Conservation (phyloP, 2,888 invertebrate species). For the Trisateles emortualis region DNA sequence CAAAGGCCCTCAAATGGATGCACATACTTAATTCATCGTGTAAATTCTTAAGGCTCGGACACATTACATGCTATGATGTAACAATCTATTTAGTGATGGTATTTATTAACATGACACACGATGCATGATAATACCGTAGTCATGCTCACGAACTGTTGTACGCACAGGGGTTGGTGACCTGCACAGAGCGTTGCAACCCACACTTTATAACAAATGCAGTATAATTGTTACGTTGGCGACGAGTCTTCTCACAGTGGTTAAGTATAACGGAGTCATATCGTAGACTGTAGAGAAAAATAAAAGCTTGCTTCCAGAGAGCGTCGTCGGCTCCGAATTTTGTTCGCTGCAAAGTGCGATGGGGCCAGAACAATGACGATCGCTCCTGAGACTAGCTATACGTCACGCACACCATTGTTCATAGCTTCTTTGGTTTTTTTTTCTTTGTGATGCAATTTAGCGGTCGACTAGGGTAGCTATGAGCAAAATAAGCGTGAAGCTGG, state of each 20-base stretch:
- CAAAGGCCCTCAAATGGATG: constrained; percentile 70
- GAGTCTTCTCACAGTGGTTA: constrained; percentile 41
- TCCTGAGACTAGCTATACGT: constrained; percentile 67
- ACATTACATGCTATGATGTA: constrained; percentile 36
- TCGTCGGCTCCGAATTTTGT: constrained; percentile 54
- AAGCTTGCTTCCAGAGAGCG: constrained; percentile 38
- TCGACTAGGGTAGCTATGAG: constrained; percentile 51
- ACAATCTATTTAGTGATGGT: constrained; percentile 46
- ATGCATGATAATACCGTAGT: constrained; percentile 34
- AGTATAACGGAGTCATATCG: constrained; percentile 15
- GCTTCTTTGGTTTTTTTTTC: constrained; percentile 69
- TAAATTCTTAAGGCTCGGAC: constrained; percentile 25
- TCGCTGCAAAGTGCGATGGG: constrained; percentile 56
- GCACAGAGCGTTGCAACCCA: constrained; percentile 34
- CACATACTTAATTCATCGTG: constrained; percentile 82
- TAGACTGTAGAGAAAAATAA: constrained; percentile 11
- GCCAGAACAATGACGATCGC: constrained; percentile 71
- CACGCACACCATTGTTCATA: constrained; percentile 71
- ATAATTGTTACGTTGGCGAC: constrained; percentile 36
- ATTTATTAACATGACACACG: constrained; percentile 42
- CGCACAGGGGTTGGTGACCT: constrained; percentile 44
- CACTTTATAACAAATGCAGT: constrained; percentile 32
- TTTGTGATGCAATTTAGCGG: constrained; percentile 69
- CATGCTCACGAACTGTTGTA: constrained; percentile 26
- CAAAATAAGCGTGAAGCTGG: constrained; percentile 65